phyloP scores from a whole-genome alignment of 2,888 invertebrate genomes.

The Norana najaformis region DNA sequence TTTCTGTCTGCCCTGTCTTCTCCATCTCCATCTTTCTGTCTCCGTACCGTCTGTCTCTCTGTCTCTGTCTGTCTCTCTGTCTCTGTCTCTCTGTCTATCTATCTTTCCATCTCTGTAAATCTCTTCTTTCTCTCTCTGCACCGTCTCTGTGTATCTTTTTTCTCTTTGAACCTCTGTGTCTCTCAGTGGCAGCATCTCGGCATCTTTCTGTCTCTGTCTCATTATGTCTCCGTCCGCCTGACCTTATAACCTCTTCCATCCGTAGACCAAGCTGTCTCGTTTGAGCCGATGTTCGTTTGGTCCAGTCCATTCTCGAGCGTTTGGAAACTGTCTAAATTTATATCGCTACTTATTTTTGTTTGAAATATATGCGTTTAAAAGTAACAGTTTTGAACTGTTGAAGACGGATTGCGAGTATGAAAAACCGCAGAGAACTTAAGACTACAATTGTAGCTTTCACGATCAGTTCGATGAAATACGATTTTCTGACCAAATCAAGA shows the following conservation, averaged over 20 bases:
- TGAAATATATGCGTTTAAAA: neutral
- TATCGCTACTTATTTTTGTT: neutral
- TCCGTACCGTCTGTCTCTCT: neutral
- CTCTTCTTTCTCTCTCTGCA: neutral
- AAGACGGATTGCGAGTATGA: neutral
- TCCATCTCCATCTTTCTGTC: neutral
- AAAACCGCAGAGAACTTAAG: neutral
- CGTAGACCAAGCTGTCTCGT: neutral
- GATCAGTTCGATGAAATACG: neutral
- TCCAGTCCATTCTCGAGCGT: neutral
- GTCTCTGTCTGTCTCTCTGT: neutral
- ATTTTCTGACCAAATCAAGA: neutral
- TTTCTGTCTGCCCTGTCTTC: too few species aligned
- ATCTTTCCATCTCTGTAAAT: neutral
- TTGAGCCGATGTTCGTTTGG: neutral
- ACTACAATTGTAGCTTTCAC: neutral
- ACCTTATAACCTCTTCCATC: neutral
- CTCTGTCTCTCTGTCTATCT: neutral
- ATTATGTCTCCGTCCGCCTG: neutral
- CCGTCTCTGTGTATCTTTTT: too few species aligned
- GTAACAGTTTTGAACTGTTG: neutral
- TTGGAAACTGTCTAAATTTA: constrained; percentile 13
- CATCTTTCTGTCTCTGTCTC: neutral
- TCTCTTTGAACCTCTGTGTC: too few species aligned
- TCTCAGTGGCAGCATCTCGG: too few species aligned